Percentiles rank a stretch among this genome's conserved stretches.
Conservation (phyloP, 2,888 invertebrate genomes). For the Drosophila hamatofila region DNA sequence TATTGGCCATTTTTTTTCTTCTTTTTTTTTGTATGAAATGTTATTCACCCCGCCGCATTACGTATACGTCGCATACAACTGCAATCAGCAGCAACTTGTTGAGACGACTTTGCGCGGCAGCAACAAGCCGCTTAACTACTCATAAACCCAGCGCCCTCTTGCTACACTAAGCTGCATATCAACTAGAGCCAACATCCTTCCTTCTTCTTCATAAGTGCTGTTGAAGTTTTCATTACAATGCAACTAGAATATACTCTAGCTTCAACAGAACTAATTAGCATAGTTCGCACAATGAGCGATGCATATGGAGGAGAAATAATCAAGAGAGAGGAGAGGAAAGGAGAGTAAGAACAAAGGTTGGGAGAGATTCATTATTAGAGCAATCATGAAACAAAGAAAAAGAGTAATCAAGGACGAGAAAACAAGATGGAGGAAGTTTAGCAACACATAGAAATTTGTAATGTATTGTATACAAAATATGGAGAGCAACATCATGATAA, state of each 20-base stretch:
- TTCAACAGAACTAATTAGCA: conserved; percentile 1
- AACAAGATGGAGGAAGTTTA: too few species aligned
- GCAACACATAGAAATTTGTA: too few species aligned
- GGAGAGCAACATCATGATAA: background rate
- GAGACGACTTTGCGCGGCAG: conserved; percentile 60
- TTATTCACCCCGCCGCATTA: conserved; percentile 72
- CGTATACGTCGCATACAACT: conserved; percentile 66
- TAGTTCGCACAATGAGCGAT: background rate
- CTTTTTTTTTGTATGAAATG: conserved; percentile 52
- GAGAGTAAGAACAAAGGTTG: background rate
- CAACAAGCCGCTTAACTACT: conserved; percentile 50
- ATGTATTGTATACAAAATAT: background rate
- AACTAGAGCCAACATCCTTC: conserved; percentile 26
- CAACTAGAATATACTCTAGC: background rate
- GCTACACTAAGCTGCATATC: conserved; percentile 18
- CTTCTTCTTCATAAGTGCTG: background rate
- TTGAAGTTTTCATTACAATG: conserved; percentile 6
- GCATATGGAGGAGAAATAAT: background rate
- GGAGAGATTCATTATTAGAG: background rate
- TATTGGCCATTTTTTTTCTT: conserved; percentile 12
- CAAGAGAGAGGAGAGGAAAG: background rate
- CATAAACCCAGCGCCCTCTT: conserved; percentile 30
- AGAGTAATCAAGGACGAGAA: background rate
- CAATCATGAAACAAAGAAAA: background rate
- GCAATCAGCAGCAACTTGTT: conserved; percentile 66